Percentiles rank a stretch among this genome's conserved stretches.
Conservation (phyloP, 1,140 invertebrate genomes). For the Drosophila gunungcola region DNA sequence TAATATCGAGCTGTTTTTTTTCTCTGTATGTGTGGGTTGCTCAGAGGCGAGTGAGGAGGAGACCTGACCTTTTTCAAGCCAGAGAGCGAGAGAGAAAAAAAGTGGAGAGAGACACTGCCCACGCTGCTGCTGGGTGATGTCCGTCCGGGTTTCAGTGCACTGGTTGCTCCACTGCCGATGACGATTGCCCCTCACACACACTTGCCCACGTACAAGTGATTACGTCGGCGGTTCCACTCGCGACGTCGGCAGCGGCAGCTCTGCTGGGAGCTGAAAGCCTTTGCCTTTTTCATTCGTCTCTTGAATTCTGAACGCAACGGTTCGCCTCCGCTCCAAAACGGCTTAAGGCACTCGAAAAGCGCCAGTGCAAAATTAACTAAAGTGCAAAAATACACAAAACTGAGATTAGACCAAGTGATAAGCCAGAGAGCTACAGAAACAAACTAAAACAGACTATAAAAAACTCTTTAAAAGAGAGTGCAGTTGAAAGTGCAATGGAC, state of each 20-base stretch:
- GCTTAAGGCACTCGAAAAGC: conserved; percentile 39
- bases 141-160: conserved; percentile 59
- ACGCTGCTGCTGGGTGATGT: conserved; percentile 57
- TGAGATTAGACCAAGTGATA: conserved; percentile 50
- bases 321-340: conserved; percentile 63
- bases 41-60: conserved; percentile 17
- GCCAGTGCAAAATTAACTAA: conserved; percentile 43
- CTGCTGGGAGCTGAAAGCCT: conserved; percentile 67
- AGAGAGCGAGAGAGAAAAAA: conserved; percentile 1
- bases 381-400: conserved; percentile 43
- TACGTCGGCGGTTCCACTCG: conserved; percentile 66
- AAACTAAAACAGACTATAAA: conserved; percentile 32
- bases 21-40: conserved; percentile 21
- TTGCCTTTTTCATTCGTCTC: conserved; percentile 84
- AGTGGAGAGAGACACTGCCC: conserved; percentile 37
- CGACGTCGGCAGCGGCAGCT: conserved; percentile 60
- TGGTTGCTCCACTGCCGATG: conserved; percentile 66
- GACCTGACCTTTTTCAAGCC: conserved; percentile 71
- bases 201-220: conserved; percentile 66
- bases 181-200: conserved; percentile 53
- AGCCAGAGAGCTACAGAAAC: conserved; percentile 38
- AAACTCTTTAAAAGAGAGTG: conserved; percentile 37
- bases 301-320: conserved; percentile 82
- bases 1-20: not conserved
- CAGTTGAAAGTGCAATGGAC: conserved; percentile 66